A percentile compares a stretch with the other conserved stretches of the same genome.
Conservation (phyloP, 2,797 vertebrate genomes). For the Enteromius treurensis region DNA sequence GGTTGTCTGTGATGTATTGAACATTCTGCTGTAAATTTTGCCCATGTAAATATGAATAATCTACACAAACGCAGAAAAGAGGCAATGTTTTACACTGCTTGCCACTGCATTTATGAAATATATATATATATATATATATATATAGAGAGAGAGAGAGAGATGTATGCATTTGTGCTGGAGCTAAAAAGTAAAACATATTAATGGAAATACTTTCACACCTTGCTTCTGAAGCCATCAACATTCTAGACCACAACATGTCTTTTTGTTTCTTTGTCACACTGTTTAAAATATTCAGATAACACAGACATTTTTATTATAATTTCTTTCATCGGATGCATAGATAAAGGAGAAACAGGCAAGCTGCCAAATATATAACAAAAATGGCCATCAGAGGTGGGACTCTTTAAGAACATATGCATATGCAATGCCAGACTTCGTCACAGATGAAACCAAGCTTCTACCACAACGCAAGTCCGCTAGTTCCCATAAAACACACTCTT, state of each 20-base stretch:
- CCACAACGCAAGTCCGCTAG: not conserved
- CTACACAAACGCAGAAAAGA: not conserved
- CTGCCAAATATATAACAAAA: not conserved
- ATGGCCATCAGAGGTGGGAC: not conserved
- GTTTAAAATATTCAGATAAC: not conserved
- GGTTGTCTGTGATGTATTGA: not conserved
- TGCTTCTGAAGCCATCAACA: not conserved
- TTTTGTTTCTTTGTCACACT: not conserved
- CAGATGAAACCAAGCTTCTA: constrained; percentile 15
- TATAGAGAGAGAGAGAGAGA: no score
- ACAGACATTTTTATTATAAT: not conserved
- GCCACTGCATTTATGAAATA: not conserved
- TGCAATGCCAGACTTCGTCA: constrained; percentile 1
- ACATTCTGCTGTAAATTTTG: not conserved
- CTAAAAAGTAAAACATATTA: not conserved
- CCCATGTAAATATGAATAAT: not conserved
- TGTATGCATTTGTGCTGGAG: no score
- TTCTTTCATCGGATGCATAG: not conserved
- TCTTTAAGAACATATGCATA: not conserved
- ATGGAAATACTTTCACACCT: not conserved
- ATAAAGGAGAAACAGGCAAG: constrained; percentile 7
- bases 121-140: no score
- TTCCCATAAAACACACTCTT: constrained; percentile 21
- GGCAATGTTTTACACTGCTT: not conserved
- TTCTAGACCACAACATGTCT: not conserved